Evolutionary conservation across 2,797 vertebrate genomes (phyloP).

Genomic region (Distichodus sexfasciatus): DNA sequence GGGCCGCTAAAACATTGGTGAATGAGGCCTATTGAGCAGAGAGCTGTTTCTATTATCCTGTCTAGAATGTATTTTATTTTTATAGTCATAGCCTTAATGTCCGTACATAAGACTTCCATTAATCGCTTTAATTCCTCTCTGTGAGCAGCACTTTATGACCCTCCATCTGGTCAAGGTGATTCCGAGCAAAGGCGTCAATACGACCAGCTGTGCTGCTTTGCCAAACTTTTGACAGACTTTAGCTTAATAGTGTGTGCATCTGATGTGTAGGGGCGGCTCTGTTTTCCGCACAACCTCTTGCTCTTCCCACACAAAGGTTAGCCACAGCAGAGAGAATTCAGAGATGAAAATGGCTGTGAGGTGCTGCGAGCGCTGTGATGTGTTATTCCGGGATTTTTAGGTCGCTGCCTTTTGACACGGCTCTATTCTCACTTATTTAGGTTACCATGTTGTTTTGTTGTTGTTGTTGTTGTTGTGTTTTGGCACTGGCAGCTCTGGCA

Average conservation of each 20-base stretch:
- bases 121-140: slow-evolving; percentile 78
- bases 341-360: slow-evolving; percentile 31
- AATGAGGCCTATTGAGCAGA: no score
- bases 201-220: slow-evolving; percentile 28
- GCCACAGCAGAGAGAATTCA: slow-evolving; percentile 29
- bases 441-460: slow-evolving; percentile 25
- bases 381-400: slow-evolving; percentile 43
- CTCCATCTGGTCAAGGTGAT: slow-evolving; percentile 78
- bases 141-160: slow-evolving; percentile 77
- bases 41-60: no score
- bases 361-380: slow-evolving; percentile 8
- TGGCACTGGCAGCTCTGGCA: slow-evolving; percentile 15
- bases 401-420: slow-evolving; percentile 39
- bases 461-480: slow-evolving; percentile 25
- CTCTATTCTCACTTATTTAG: slow-evolving; percentile 28
- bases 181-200: slow-evolving; percentile 60
- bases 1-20: no score
- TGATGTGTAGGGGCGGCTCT: not conserved
- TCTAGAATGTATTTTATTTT: not conserved
- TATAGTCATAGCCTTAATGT: slow-evolving; percentile 48
- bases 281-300: slow-evolving; percentile 22
- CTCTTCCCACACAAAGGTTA: slow-evolving; percentile 34
- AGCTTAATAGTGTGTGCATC: not conserved
- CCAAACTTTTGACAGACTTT: slow-evolving; percentile 34
- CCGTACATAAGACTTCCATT: slow-evolving; percentile 69